These are phyloP conservation scores for Halesus radiatus DNA, from an alignment of 1,140 invertebrate genomes.

Conservation along the genomic window DNA sequence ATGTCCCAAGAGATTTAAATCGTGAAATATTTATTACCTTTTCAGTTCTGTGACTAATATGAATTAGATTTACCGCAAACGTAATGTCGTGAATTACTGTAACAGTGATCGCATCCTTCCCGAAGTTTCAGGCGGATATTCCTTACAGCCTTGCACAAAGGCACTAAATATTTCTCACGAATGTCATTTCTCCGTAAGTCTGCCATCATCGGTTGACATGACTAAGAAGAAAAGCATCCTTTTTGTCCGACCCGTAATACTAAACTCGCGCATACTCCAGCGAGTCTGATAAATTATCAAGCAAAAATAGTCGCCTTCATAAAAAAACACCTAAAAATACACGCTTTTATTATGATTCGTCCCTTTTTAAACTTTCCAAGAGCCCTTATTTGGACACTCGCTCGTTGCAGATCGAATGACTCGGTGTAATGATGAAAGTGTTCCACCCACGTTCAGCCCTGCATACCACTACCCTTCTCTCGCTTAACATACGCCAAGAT, in stretches of 20 bases:
- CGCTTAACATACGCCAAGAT: slow-evolving; percentile 5
- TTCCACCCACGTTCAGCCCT: slow-evolving; percentile 25
- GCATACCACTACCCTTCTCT: not conserved
- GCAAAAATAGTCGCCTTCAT: not conserved
- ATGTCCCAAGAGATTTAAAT: too few relatives aligned
- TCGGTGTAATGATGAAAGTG: slow-evolving; percentile 37
- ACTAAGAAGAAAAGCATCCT: slow-evolving; percentile 33
- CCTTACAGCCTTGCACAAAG: slow-evolving; percentile 5
- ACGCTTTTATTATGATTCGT: not conserved
- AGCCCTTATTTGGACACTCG: not conserved
- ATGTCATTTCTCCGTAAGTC: slow-evolving; percentile 24
- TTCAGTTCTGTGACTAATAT: too few relatives aligned
- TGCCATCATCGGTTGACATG: slow-evolving; percentile 32
- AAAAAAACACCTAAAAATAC: not conserved
- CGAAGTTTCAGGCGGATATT: not conserved
- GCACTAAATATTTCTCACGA: slow-evolving; percentile 20
- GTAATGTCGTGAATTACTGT: too few relatives aligned
- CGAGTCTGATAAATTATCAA: not conserved
- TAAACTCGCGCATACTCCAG: not conserved
- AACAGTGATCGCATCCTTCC: too few relatives aligned
- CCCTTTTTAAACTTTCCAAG: not conserved
- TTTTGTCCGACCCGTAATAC: not conserved
- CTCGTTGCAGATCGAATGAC: not conserved
- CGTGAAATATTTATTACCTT: too few relatives aligned
- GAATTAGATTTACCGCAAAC: too few relatives aligned